phyloP scores from a whole-genome alignment of 1,140 invertebrate genomes.

The Bombus sibiricus region DNA sequence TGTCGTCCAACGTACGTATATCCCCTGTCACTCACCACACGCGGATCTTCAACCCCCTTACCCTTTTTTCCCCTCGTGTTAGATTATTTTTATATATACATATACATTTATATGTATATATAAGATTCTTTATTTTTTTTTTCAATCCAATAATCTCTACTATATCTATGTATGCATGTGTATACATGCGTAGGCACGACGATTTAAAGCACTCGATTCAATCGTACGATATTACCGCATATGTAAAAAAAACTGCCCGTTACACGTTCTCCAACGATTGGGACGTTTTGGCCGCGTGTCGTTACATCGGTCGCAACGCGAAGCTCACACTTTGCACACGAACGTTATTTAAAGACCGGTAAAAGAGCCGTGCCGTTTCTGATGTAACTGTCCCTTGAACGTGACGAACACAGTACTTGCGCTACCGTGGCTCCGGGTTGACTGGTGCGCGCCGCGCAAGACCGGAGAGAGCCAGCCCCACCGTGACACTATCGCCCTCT shows the following conservation, averaged over 20 bases:
- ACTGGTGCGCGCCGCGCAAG: constrained; percentile 81
- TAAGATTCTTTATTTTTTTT: neutral
- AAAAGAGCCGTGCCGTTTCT: constrained; percentile 39
- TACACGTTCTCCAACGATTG: constrained; percentile 12
- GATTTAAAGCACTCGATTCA: constrained; percentile 28
- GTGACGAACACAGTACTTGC: constrained; percentile 69
- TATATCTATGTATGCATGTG: neutral
- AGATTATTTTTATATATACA: neutral
- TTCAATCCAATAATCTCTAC: neutral
- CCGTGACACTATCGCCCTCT: constrained; percentile 65
- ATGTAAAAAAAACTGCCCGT: neutral
- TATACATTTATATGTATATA: neutral
- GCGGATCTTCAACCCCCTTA: neutral
- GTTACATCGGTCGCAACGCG: constrained; percentile 32
- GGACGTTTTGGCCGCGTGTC: neutral
- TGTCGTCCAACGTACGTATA: neutral
- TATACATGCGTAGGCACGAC: constrained; percentile 22
- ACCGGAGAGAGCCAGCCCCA: constrained; percentile 79
- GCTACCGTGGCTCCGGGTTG: constrained; percentile 81
- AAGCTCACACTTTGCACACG: constrained; percentile 14
- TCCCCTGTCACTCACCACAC: neutral
- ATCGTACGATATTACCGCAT: neutral
- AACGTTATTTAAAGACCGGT: constrained; percentile 47
- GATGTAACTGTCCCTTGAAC: constrained; percentile 58
- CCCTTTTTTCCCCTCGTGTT: neutral